These are phyloP conservation scores for Pseudorasbora parva DNA, from an alignment of 2,113 vertebrate species.

Conservation along the genomic window DNA sequence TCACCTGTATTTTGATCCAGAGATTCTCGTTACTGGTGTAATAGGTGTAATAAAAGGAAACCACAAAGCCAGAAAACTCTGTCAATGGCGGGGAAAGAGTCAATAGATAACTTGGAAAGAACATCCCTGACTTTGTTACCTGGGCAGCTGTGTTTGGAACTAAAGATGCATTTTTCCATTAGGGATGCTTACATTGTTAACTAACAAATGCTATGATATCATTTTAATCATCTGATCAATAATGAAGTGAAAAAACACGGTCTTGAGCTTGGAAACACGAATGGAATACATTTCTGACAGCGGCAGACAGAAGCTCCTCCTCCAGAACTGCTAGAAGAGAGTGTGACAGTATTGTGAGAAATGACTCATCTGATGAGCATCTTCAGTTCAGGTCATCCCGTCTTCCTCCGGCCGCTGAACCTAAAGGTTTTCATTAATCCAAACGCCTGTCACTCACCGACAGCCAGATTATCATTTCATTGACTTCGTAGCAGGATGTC, in stretches of 20 bases:
- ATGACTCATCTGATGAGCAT: constrained; percentile 50
- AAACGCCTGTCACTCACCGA: background rate
- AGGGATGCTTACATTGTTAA: background rate
- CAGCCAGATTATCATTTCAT: background rate
- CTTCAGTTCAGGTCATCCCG: constrained; percentile 3
- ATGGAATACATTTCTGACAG: background rate
- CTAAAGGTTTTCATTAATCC: constrained; percentile 7
- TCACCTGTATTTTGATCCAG: no score
- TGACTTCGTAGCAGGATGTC: background rate
- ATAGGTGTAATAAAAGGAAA: no score
- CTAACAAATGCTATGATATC: background rate
- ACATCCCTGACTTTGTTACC: no score
- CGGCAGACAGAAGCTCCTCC: background rate
- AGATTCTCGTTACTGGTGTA: no score
- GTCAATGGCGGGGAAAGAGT: no score
- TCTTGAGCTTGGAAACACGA: no score
- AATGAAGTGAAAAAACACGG: no score
- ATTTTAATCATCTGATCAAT: no score
- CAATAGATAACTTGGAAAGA: no score
- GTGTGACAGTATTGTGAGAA: background rate
- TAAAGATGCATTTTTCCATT: background rate
- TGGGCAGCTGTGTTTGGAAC: no score
- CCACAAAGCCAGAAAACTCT: no score
- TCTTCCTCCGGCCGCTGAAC: background rate
- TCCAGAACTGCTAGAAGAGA: background rate